Base-by-base conservation (phyloP, 2,888 invertebrate species). In the Lobophora halterata region DNA sequence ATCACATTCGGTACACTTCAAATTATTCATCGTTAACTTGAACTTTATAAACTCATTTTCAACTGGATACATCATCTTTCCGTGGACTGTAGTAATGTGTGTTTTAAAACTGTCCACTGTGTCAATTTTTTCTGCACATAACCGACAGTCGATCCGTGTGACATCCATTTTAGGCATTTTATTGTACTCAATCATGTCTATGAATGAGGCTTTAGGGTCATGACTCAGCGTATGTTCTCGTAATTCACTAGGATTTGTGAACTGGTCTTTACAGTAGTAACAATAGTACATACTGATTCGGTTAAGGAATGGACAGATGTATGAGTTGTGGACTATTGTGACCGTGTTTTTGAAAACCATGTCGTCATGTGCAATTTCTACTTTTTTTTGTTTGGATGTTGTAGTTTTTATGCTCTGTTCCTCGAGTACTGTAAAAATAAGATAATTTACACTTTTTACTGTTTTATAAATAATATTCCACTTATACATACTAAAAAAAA, bases 161-260 rank as follows among this genome's bases (percentile, higher is more conserved):
- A 85, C 73, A 42, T 85, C 85, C 18, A 85, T 77, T 70, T 85
- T 82, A 1, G 83, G 83, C 41, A 77, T 61, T 47, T 82, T 83
- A 11, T 75, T 79, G 45, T 75, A 72, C 33, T 78, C 77, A 39
- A 79, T 77, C 34, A 75, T 71, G 6, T 55, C 61, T 28, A 75
- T 69, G 43, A 81, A 80, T 9, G 29, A 33, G 2, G 64, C 34
- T 4, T 59, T 61, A 0, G 85, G 83, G n/a, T 80, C 61, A 46
- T 86, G 86, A 0, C 69, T 58, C 0, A 72, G 21, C 0, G 86
- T 86, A 31, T 86, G 86, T 1, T 76, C 76, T 4, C 85, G 49
- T 0, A 87, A 35, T 36, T 86, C 85, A 0, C 49, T 63, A 0
- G 86, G 82, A 18, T 82, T 79, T 0, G 79, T 80, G 53, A 82